Base-by-base conservation (phyloP, 2,888 invertebrate species). In the Erebia aethiops region DNA sequence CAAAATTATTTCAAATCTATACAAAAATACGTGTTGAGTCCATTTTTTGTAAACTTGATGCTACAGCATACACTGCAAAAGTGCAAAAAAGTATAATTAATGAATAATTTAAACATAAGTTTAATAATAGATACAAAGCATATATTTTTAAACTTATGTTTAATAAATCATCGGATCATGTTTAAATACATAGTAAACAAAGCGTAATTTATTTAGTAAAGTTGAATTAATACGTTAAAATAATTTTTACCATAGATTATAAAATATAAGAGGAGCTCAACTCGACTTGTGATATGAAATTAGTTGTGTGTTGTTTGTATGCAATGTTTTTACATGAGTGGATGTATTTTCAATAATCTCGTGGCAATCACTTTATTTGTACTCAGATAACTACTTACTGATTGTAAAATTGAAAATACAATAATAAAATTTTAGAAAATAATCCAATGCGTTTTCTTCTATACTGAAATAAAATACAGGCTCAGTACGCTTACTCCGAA, bases 301-400 rank as follows among this genome's bases (percentile, higher is more conserved):
- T 46, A 8, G 18, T 18, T 11, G n/a, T 41, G 46, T 11, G 5
- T 18, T 46, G 43, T 61, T 1, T 51, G 51, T n/a, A 13, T 11
- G 51, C 13, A 51, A n/a, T 16, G 9, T 52, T n/a, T n/a, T 52
- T 52, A 52, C 16, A n/a, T 52, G 52, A 16, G 9, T 16, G 52
- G n/a, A 46, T 46, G 46, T 46, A 18, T 61, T 56, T 56, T 61
- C 18, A 61, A 46, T 43, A 18, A 41, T 46, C 46, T 7, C 10
- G 60, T 43, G 41, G 41, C 13, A 1, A 21, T 61, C 46, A 18
- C 11, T 21, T 66, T 52, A 56, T 62, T 56, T 65, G 68, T 73
- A 67, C 68, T 72, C 67, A 61, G 62, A 70, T 51, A 54, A 67
- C 65, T 67, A 71, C 65, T 72, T 71, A 65, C 70, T 71, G 67